Conservation (phyloP, 1,140 invertebrate genomes). For the Drosophila rufa region DNA sequence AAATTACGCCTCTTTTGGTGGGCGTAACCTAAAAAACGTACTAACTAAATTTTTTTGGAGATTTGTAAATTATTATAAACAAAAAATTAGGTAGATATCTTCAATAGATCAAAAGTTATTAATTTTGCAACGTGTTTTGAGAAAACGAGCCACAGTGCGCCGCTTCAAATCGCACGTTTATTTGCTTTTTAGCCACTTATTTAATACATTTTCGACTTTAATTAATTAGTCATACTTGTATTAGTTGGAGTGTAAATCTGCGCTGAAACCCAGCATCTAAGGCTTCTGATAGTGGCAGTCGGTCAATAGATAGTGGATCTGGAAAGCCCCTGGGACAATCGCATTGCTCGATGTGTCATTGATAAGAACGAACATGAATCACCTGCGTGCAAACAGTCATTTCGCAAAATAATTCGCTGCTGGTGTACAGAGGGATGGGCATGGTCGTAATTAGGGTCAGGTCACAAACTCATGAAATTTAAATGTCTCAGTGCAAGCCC, state of each 20-base stretch:
- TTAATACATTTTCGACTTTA: constrained; percentile 36
- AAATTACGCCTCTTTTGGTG: too few relatives aligned
- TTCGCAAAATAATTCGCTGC: constrained; percentile 4
- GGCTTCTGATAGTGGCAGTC: not conserved
- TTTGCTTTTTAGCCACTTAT: not conserved
- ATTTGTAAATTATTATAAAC: too few relatives aligned
- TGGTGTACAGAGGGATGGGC: not conserved
- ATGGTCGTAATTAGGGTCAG: constrained; percentile 52
- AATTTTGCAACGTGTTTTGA: too few relatives aligned
- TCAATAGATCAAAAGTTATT: too few relatives aligned
- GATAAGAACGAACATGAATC: constrained; percentile 10
- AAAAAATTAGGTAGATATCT: too few relatives aligned
- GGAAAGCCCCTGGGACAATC: not conserved
- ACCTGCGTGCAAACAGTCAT: constrained; percentile 16
- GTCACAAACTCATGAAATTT: constrained; percentile 52
- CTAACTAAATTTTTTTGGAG: too few relatives aligned
- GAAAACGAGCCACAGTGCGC: too few relatives aligned
- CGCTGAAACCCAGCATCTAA: not conserved
- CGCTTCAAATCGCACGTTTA: not conserved
- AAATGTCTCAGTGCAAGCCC: constrained; percentile 15
- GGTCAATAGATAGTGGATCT: not conserved
- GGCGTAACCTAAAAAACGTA: too few relatives aligned
- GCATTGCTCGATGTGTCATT: not conserved
- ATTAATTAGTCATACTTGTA: constrained; percentile 55
- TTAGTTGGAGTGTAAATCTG: constrained; percentile 1